Evolutionary conservation across 2,888 invertebrate species (phyloP), one percentile per base, ranked within the genome.

Genomic region (Eugnorisma glareosa): DNA sequence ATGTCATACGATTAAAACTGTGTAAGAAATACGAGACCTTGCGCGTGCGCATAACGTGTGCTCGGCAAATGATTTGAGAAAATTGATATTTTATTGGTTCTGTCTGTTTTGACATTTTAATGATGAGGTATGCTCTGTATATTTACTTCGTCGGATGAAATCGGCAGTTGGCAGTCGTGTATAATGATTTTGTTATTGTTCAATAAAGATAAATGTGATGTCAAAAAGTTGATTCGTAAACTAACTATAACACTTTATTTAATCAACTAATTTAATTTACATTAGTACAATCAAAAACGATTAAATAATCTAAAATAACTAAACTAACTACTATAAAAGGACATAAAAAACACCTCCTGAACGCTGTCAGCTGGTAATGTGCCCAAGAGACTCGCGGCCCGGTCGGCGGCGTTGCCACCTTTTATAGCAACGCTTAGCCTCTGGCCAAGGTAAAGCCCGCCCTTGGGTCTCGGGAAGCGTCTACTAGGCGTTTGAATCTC

Each of bases 1-100:
- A 90, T 90, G 81, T 86, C 81, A 71, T 83, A 77, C 79, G 86
- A 90, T 90, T 90, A 90, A 89, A 89, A 84, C 82, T 81, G 79
- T 85, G 86, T 85, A 88, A 86, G 89, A 86, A 83, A 85, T 86
- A 83, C 51, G 82, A 88, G 85, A 84, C 84, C 85, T 87, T 86
- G 88, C 85, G 75, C 71, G 79, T 78, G 85, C 83, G 79, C 77
- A 61, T 67, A 48, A 75, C 71, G 83, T 82, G 82, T 68, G 24
- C 74, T 72, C 68, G 43, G 48, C 71, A 40, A 85, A 87, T 88
- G 70, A 83, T 88, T 88, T 89, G 70, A 79, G 85, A 83, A 88
- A 88, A 89, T 88, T 87, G 84, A 84, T 81, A 75, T 89, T 87
- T 86, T 84, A 84, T 83, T 80, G 67, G 70, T 81, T 83, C 76